Evolutionary conservation across 2,888 invertebrate genomes (phyloP).

Genomic region (Dasypogon diadema): DNA sequence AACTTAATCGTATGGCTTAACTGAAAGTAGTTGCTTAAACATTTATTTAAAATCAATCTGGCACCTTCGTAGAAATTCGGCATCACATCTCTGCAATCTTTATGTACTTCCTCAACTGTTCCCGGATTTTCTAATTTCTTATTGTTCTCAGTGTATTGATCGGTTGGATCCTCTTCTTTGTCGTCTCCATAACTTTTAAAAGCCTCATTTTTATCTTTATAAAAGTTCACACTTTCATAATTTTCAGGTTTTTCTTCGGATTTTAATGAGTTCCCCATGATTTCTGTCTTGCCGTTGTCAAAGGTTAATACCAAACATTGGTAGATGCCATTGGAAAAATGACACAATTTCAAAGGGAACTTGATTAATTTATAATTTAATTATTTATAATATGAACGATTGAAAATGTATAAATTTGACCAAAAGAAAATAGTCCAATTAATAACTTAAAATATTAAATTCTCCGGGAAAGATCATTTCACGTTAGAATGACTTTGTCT

Average conservation of each 20-base stretch:
- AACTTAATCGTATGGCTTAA: slow-evolving; percentile 49
- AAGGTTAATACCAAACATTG: not conserved
- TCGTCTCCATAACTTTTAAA: not conserved
- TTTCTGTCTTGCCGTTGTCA: not conserved
- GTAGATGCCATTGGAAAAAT: not conserved
- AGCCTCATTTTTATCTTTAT: not conserved
- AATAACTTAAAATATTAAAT: not conserved
- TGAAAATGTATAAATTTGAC: not conserved
- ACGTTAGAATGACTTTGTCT: too few species aligned
- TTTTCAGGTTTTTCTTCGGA: not conserved
- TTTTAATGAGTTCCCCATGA: slow-evolving; percentile 23
- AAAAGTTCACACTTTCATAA: slow-evolving; percentile 1
- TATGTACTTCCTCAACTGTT: slow-evolving; percentile 51
- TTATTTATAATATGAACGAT: not conserved
- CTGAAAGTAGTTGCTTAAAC: slow-evolving; percentile 52
- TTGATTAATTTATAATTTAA: slow-evolving; percentile 16
- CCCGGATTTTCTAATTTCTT: slow-evolving; percentile 52
- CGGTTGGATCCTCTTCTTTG: not conserved
- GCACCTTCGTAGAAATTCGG: slow-evolving; percentile 50
- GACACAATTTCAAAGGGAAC: slow-evolving; percentile 11
- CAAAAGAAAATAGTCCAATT: not conserved
- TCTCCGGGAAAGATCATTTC: not conserved
- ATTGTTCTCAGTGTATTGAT: not conserved
- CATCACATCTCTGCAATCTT: slow-evolving; percentile 51
- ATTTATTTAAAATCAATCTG: slow-evolving; percentile 30